phyloP scores from a whole-genome alignment of 2,113 vertebrate species.

The Elephantulus edwardii region DNA sequence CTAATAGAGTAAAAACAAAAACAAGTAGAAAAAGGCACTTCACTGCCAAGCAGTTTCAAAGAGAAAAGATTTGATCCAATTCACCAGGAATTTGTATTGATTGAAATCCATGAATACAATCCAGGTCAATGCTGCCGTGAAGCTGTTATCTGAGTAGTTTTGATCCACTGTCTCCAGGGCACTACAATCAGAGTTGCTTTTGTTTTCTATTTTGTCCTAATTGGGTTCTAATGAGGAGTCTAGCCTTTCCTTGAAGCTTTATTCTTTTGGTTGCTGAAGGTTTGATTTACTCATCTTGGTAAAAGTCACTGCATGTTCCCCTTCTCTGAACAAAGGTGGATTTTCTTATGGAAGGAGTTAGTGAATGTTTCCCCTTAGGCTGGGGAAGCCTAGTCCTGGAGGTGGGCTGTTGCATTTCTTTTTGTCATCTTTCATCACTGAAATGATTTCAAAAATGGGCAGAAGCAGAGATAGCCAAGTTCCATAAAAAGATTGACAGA shows the following conservation, averaged over 20 bases:
- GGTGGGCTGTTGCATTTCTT: not conserved
- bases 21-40: not conserved
- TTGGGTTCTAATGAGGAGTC: not conserved
- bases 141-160: not conserved
- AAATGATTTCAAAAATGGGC: slow-evolving; percentile 7
- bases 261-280: not conserved
- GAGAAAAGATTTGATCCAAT: not conserved
- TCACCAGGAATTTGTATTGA: not conserved
- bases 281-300: slow-evolving; percentile 2
- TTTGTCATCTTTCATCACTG: slow-evolving; percentile 19
- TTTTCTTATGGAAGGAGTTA: slow-evolving; percentile 51
- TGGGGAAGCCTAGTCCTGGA: not conserved
- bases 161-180: not conserved
- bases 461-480: not conserved
- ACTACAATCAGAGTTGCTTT: not conserved
- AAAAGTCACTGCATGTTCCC: slow-evolving; percentile 14
- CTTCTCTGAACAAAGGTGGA: slow-evolving; percentile 49
- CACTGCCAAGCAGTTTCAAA: not conserved
- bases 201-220: slow-evolving; percentile 14
- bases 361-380: not conserved
- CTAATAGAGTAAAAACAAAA: slow-evolving; percentile 8
- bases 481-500: not conserved
- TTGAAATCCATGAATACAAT: not conserved
- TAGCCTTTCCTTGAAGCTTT: not conserved
- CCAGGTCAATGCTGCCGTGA: not conserved